phyloP scores from a whole-genome alignment of 2,888 invertebrate genomes.

The Parascotia fuliginaria region DNA sequence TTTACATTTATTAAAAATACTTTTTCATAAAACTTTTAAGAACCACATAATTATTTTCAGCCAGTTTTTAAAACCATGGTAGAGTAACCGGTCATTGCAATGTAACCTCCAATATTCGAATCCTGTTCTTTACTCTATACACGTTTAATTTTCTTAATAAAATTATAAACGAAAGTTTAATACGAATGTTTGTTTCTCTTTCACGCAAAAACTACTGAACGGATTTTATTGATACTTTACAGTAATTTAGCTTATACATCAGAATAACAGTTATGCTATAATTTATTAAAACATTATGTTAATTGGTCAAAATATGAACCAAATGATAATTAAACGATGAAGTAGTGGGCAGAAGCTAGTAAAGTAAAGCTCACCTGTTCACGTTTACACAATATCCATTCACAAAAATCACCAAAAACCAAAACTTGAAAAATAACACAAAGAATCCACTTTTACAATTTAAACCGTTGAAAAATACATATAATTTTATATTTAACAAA shows the following conservation, averaged over 20 bases:
- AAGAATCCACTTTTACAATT: conserved; percentile 27
- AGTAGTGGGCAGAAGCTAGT: too few species aligned
- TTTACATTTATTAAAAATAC: too few species aligned
- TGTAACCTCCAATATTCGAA: conserved; percentile 24
- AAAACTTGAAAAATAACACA: conserved; percentile 7
- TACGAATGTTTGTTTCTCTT: too few species aligned
- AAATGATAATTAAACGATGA: too few species aligned
- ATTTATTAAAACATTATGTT: too few species aligned
- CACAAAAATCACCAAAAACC: conserved; percentile 25
- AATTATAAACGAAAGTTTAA: conserved; percentile 21
- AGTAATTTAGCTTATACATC: too few species aligned
- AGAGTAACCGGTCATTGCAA: conserved; percentile 24
- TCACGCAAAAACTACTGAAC: too few species aligned
- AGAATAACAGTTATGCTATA: too few species aligned
- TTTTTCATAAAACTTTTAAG: background rate
- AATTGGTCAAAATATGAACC: too few species aligned
- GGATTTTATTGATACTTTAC: too few species aligned
- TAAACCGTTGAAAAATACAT: conserved; percentile 8
- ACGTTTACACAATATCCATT: conserved; percentile 42
- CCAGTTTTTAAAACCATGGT: background rate
- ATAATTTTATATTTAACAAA: conserved; percentile 3
- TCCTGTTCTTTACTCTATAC: conserved; percentile 17
- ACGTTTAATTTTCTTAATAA: conserved; percentile 24
- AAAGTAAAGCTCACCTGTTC: conserved; percentile 38
- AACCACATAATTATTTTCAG: background rate